Conservation (phyloP, 2,888 invertebrate genomes). For the Mellilla xanthometata region DNA sequence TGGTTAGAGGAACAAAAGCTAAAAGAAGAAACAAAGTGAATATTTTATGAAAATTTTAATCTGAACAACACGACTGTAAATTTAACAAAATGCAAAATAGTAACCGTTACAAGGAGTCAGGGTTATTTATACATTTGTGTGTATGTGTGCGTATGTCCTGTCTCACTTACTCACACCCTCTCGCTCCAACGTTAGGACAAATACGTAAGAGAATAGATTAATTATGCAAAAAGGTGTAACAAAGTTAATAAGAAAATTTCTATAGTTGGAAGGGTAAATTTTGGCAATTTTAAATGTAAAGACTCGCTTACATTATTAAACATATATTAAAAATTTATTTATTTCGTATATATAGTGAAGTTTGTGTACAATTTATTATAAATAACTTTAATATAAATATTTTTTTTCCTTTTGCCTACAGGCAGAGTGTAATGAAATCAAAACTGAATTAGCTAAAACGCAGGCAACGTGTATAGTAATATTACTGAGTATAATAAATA, state of each 20-base stretch:
- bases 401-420: no score
- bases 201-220: conserved; percentile 33
- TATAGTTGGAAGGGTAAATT: conserved; percentile 61
- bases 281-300: conserved; percentile 62
- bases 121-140: conserved; percentile 37
- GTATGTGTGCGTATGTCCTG: conserved; percentile 40
- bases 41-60: conserved; percentile 61
- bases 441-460: no score
- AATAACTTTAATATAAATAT: no score
- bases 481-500: no score
- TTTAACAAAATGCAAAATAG: conserved; percentile 80
- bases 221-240: conserved; percentile 53
- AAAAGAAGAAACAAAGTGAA: conserved; percentile 11
- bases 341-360: not conserved
- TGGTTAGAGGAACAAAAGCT: not conserved
- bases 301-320: conserved; percentile 17
- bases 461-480: no score
- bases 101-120: conserved; percentile 62
- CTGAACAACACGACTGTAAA: conserved; percentile 78
- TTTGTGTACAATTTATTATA: not conserved
- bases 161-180: conserved; percentile 40
- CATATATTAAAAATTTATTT: no score
- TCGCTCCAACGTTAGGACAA: conserved; percentile 32
- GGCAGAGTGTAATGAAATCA: no score
- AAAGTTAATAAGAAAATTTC: conserved; percentile 60